Evolutionary conservation across 2,888 invertebrate genomes (phyloP), one percentile per base, ranked within the genome.

Genomic region (Apotomis turbidana): DNA sequence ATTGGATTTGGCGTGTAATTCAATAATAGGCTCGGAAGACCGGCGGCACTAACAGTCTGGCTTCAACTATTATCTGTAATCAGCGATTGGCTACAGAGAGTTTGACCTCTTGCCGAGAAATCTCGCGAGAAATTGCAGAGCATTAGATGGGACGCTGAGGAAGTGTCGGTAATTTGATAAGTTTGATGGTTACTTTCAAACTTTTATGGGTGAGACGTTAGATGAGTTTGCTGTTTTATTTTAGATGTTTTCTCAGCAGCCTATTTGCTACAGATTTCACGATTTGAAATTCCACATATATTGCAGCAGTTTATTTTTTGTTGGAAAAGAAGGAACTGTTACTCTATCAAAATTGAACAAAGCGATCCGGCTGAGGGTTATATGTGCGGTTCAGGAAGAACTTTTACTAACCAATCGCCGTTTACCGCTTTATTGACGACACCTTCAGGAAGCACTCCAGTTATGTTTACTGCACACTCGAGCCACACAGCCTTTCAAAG

Each of bases 1-100:
- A 85, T 85, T 78, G 80, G 84, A 88, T 89, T 84, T 81, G 81
- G 87, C 88, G 89, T 91, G 85, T 88, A 91, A 91, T 91, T 87
- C 83, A 89, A 90, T 91, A 91, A 91, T 88, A 81, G 84, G 82
- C 81, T 87, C 85, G 85, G 87, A 90, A 91, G 87, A 90, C 90
- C 90, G 83, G 91, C 91, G 90, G 91, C 91, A 90, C 86, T 87
- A 85, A 85, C 83, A 85, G 83, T 84, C 84, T 81, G 74, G 81
- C 82, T 81, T 79, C 80, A 80, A 81, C 86, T 75, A 90, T 91
- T 89, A 90, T 81, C 82, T 84, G 81, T 83, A 90, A 91, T 92
- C 88, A 88, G 80, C 84, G 82, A 93, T 92, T 93, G 78, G 90
- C 79, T 80, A 87, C 87, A 86, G 85, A 80, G 80, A 87, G 81